Evolutionary conservation across 1,140 invertebrate species (phyloP).

Genomic region (Pygmarrhopalites habei): DNA sequence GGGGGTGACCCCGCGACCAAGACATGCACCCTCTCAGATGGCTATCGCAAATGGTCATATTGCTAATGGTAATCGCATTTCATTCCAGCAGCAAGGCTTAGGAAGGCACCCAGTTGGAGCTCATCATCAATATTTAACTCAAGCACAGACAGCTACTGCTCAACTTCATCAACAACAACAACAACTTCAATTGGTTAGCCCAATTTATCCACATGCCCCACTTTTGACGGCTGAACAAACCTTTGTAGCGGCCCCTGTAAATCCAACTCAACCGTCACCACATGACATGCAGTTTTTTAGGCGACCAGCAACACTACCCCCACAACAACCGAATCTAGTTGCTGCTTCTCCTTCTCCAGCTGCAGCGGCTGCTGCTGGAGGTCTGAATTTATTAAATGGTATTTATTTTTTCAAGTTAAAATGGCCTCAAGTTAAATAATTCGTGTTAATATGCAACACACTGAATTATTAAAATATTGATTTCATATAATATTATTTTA

Average conservation of each 20-base stretch:
- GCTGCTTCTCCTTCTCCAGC: conserved; percentile 5
- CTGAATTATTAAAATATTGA: too few species aligned
- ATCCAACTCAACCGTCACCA: neutral
- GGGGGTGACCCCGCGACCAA: neutral
- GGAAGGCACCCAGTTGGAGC: neutral
- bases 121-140: neutral
- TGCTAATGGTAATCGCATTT: conserved; percentile 25
- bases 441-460: too few species aligned
- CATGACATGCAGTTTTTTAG: conserved; percentile 9
- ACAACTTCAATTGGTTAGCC: conserved; percentile 4
- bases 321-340: conserved; percentile 18
- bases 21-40: neutral
- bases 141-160: neutral
- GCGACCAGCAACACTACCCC: conserved; percentile 9
- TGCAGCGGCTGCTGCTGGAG: conserved; percentile 6
- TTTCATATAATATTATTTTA: too few species aligned
- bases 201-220: neutral
- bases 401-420: too few species aligned
- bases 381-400: conserved; percentile 17
- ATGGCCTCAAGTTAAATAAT: too few species aligned
- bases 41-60: conserved; percentile 19
- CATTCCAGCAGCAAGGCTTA: conserved; percentile 11
- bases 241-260: conserved; percentile 6
- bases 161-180: conserved; percentile 23
- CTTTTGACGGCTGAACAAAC: neutral